Conservation (phyloP, 2,113 vertebrate species). For the Oceanites oceanicus region DNA sequence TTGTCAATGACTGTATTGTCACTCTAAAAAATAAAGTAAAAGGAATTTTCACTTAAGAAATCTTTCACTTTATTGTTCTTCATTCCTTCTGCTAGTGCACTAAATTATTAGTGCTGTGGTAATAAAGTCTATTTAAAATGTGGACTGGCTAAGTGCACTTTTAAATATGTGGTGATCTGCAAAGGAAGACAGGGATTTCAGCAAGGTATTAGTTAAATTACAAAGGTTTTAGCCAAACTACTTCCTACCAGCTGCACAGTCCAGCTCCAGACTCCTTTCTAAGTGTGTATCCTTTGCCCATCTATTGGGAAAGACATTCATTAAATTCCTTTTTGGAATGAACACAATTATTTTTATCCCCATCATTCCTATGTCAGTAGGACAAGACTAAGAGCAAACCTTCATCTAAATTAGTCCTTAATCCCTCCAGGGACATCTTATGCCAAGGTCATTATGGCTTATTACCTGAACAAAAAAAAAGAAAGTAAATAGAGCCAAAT, state of each 20-base stretch:
- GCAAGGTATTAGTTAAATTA: neutral
- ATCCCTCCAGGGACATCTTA: neutral
- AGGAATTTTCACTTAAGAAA: neutral
- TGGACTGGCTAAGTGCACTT: neutral
- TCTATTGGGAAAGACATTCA: accelerated
- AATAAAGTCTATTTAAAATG: neutral
- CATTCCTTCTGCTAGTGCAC: neutral
- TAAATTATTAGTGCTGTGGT: neutral
- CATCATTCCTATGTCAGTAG: neutral
- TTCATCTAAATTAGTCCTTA: neutral
- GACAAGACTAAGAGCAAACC: neutral
- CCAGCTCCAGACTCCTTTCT: neutral
- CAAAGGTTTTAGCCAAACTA: neutral
- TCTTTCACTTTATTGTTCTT: neutral
- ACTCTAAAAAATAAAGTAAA: neutral
- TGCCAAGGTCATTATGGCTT: neutral
- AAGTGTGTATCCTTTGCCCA: neutral
- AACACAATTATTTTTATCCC: neutral
- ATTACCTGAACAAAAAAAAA: neutral
- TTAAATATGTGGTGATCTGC: neutral
- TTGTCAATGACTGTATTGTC: neutral
- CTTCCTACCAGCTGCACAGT: neutral
- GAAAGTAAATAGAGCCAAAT: neutral
- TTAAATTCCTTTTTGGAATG: neutral
- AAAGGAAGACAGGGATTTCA: neutral